Evolutionary conservation across 2,797 vertebrate genomes (phyloP), one percentile per base, ranked within the genome.

Genomic region (Sciaenops ocellatus): DNA sequence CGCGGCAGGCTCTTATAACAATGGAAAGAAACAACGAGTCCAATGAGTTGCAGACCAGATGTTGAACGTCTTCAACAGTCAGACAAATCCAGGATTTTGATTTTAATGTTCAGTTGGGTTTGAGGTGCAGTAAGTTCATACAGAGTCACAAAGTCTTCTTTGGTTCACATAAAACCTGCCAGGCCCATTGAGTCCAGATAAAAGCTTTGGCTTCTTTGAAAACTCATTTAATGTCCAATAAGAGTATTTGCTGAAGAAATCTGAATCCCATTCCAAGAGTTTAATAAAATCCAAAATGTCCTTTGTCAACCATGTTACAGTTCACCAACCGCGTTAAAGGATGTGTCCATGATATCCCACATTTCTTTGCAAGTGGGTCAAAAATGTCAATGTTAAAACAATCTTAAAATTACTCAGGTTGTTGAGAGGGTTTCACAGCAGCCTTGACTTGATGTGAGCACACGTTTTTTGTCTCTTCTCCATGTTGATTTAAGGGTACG

Each of bases 221-320:
- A 76, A 62, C 13, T 34, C 13, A 26, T 51, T 51, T 46, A 50
- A 30, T 20, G 65, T 84, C 80, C 78, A 69, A 46, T 69, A 50
- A 24, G 22, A 15, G 44, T 38, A 34, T 62, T 62, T 69, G 68
- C 41, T 68, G 69, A 42, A 69, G 44, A 68, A 74, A 61, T 78
- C 7, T 60, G 20, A 62, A 74, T 81, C 46, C 28, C 47, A 57
- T 80, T 84, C 71, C 67, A 76, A 77, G 48, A 64, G 66, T 69
- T 48, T 22, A 82, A 52, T 20, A 70, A 80, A 78, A 78, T 83
- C 76, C 78, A 69, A 77, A 79, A 71, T 75, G 73, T 87, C 82
- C 69, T 67, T 86, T 62, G 22, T 63, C 56, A 64, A 55, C 22
- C 38, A 55, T 48, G 73, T 64, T 50, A 55, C 47, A 76, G 83